Evolutionary conservation across 2,888 invertebrate species (phyloP).

Genomic region (Acleris sparsana): DNA sequence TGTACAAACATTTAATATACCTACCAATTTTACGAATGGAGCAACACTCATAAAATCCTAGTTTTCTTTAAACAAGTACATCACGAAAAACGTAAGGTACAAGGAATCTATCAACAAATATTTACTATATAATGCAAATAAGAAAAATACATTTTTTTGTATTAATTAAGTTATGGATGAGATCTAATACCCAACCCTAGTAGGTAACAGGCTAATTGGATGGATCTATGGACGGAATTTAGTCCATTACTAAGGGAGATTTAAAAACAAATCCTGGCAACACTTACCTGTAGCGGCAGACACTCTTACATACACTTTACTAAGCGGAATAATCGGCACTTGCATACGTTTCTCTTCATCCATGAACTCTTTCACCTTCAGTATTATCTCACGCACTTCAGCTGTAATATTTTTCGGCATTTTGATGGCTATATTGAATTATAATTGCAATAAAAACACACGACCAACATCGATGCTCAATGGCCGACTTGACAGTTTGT

Average conservation of each 20-base stretch:
- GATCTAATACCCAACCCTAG: too few relatives aligned
- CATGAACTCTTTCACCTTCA: conserved; percentile 79
- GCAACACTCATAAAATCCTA: too few relatives aligned
- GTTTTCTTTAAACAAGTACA: too few relatives aligned
- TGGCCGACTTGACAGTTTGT: conserved; percentile 30
- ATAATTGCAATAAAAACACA: conserved; percentile 39
- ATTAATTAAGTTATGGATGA: too few relatives aligned
- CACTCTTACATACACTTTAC: conserved; percentile 76
- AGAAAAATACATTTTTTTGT: too few relatives aligned
- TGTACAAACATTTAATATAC: too few relatives aligned
- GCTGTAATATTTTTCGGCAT: conserved; percentile 79
- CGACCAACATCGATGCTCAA: conserved; percentile 28
- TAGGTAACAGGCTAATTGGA: too few relatives aligned
- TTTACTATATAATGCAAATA: too few relatives aligned
- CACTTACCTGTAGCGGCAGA: conserved; percentile 74
- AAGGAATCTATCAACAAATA: too few relatives aligned
- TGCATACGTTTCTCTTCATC: conserved; percentile 80
- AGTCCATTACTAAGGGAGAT: neutral
- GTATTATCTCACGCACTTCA: conserved; percentile 77
- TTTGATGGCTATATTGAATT: conserved; percentile 42
- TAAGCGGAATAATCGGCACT: conserved; percentile 76
- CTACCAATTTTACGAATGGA: too few relatives aligned
- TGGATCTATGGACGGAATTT: too few relatives aligned
- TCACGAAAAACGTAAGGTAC: too few relatives aligned
- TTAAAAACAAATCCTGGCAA: conserved; percentile 16